Conservation (phyloP, 2,888 invertebrate species). For the Agonum fuliginosum region DNA sequence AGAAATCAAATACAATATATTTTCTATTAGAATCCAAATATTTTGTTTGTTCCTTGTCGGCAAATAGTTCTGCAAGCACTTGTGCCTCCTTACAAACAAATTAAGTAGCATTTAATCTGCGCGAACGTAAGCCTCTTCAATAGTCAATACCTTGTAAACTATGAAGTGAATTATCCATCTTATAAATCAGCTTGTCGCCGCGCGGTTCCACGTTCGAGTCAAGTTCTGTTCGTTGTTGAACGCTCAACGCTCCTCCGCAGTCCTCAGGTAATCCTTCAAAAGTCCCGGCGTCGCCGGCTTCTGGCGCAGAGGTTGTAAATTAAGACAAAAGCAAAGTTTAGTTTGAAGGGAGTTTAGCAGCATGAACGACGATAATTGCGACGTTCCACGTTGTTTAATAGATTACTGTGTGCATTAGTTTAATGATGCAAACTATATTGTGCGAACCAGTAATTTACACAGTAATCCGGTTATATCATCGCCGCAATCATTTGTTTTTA, state of each 20-base stretch:
- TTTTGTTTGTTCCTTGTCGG: no score
- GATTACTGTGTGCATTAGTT: slow-evolving; percentile 56
- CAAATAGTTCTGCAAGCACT: no score
- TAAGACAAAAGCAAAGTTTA: slow-evolving; percentile 59
- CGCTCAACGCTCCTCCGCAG: not conserved
- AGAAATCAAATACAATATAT: no score
- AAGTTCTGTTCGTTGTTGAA: no score
- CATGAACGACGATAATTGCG: slow-evolving; percentile 52
- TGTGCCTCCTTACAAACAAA: no score
- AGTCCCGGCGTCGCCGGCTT: slow-evolving; percentile 17
- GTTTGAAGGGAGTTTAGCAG: slow-evolving; percentile 46
- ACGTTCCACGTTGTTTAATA: slow-evolving; percentile 51
- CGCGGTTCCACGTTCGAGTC: no score
- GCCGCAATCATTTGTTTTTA: not conserved
- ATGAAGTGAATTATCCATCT: not conserved
- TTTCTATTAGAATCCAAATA: no score
- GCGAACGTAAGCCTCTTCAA: no score
- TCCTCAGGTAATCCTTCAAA: slow-evolving; percentile 50
- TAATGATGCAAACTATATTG: slow-evolving; percentile 49
- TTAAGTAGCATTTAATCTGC: no score
- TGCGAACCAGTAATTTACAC: slow-evolving; percentile 16
- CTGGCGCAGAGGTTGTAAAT: slow-evolving; percentile 27
- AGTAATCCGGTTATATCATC: slow-evolving; percentile 41
- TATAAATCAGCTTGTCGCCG: not conserved
- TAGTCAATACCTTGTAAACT: not conserved